These are phyloP conservation scores for Frieseomelitta varia DNA, from an alignment of 1,140 invertebrate genomes.

Conservation along the genomic window DNA sequence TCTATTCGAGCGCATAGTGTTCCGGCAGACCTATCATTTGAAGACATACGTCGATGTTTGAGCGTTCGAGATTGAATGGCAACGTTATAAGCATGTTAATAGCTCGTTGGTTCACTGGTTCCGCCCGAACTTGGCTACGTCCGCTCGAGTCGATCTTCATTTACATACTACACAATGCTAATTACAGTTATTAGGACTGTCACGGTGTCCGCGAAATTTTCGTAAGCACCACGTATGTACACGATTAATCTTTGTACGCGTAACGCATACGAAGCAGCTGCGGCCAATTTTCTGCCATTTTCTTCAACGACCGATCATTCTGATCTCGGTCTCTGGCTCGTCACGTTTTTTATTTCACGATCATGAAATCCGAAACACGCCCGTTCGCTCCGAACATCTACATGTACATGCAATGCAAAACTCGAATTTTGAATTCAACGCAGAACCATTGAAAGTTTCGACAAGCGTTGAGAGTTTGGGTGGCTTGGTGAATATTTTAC, in stretches of 20 bases:
- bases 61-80: background rate
- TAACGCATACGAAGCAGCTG: background rate
- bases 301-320: background rate
- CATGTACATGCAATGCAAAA: too few relatives aligned
- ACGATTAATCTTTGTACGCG: background rate
- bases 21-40: background rate
- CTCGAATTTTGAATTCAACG: too few relatives aligned
- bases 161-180: conserved; percentile 3
- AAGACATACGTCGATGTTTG: background rate
- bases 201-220: background rate
- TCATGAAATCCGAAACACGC: too few relatives aligned
- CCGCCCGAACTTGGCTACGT: background rate
- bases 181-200: conserved; percentile 13
- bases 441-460: too few relatives aligned
- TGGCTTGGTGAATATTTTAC: too few relatives aligned
- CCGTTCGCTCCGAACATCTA: too few relatives aligned
- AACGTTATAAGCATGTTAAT: conserved; percentile 25
- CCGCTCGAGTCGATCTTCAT: conserved; percentile 5
- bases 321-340: too few relatives aligned
- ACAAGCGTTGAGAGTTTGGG: too few relatives aligned
- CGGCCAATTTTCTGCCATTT: background rate
- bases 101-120: background rate
- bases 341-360: background rate
- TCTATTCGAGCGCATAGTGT: background rate
- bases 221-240: background rate